Evolutionary conservation across 2,113 vertebrate genomes (phyloP), one percentile per base, ranked within the genome.

Genomic region (Emydura subglobosa): DNA sequence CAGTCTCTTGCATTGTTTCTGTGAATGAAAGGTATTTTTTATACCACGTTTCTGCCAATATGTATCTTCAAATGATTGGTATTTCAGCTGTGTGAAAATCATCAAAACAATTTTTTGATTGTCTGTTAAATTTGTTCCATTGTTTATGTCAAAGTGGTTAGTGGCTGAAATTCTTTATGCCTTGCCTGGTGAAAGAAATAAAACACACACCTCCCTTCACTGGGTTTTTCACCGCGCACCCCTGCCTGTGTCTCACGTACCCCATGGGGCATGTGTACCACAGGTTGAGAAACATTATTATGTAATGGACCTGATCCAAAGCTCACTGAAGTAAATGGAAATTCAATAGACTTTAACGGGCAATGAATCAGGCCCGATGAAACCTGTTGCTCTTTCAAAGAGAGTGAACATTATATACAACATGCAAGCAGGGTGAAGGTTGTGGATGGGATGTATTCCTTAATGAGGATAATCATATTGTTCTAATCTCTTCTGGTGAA

Each of bases 81-180:
- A 80, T 96, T 86, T 96, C 55, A 93, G 49, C 50, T 91, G 19
- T 76, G 54, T 90, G 85, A 93, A 94, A 91, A 96, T 19, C 2
- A 0, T 14, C 50, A 87, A 31, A 89, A 85, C n/a, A 89, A 84
- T 53, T 50, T 83, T 82, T 81, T 39, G 8, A 55, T 78, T 85
- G 14, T 55, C 57, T 39, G 5, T 80, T 31, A 80, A 68, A 88
- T 8, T 44, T 80, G 16, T 88, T 72, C 55, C 53, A 49, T 31
- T 34, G 4, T 29, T 68, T 80, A 85, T 85, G 79, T 47, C 27
- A 55, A 92, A 51, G 86, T 57, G 65, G 39, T 92, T 84, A 72
- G n/a, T 55, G n/a, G 39, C 53, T 42, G 16, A 82, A 82, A 57
- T 82, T 24, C 39, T 57, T 82, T 57, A 57, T 82, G 53, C n/a